Percentiles rank a stretch among this genome's conserved stretches.
These are phyloP conservation scores for Taphrorychus bicolor DNA, from an alignment of 2,888 invertebrate genomes.

Conservation along the genomic window DNA sequence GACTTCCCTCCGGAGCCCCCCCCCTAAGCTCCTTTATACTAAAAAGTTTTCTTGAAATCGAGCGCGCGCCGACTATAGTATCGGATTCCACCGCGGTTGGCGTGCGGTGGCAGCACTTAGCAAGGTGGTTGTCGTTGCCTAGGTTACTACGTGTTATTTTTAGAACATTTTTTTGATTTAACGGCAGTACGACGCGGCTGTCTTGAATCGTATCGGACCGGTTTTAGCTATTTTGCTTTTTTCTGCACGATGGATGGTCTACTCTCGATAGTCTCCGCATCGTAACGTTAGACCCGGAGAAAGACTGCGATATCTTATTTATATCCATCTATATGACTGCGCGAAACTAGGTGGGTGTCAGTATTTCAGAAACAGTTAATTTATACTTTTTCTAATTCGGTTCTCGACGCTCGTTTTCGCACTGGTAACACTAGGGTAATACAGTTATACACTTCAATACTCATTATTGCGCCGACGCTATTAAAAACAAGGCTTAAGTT, in stretches of 20 bases:
- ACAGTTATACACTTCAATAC: no score
- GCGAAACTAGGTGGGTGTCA: no score
- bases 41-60: slow-evolving; percentile 23
- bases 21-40: neutral
- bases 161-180: slow-evolving; percentile 24
- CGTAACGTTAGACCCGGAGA: no score
- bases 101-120: slow-evolving; percentile 41
- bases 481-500: no score
- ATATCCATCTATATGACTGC: no score
- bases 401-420: no score
- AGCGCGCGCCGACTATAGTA: slow-evolving; percentile 28
- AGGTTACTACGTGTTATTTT: slow-evolving; percentile 41
- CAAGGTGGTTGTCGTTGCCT: slow-evolving; percentile 28
- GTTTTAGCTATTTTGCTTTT: slow-evolving; percentile 26
- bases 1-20: slow-evolving; percentile 12
- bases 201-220: slow-evolving; percentile 13
- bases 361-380: no score
- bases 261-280: no score
- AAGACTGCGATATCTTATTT: no score
- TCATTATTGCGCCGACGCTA: no score
- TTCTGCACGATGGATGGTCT: slow-evolving; percentile 17
- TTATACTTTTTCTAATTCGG: no score
- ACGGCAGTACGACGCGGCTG: slow-evolving; percentile 1
- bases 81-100: slow-evolving; percentile 36
- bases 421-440: no score